phyloP scores from a whole-genome alignment of 2,113 vertebrate genomes.

The Cynoglossus semilaevis region DNA sequence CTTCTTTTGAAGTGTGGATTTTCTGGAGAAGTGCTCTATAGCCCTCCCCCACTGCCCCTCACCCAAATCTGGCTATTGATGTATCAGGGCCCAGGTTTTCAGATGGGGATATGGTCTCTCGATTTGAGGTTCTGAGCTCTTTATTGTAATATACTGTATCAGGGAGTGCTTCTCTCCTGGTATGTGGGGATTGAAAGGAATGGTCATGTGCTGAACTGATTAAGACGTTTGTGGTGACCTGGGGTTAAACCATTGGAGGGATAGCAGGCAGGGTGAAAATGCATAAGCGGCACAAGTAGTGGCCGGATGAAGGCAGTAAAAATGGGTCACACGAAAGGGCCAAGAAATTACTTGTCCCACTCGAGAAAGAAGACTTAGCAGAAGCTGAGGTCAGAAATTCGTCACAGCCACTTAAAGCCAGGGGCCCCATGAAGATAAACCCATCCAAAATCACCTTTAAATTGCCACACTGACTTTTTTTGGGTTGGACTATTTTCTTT shows the following conservation, averaged over 20 bases:
- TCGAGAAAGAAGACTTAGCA: slow-evolving; percentile 48
- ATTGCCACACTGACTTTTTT: slow-evolving; percentile 40
- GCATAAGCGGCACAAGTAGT: slow-evolving; percentile 44
- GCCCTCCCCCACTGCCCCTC: slow-evolving; percentile 38
- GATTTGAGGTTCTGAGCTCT: slow-evolving; percentile 62
- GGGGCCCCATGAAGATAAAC: slow-evolving; percentile 22
- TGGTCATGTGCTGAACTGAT: slow-evolving; percentile 75
- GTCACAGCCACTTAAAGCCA: background rate
- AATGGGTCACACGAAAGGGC: slow-evolving; percentile 46
- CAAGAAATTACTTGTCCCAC: slow-evolving; percentile 33
- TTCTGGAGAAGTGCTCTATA: slow-evolving; percentile 63
- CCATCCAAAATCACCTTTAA: slow-evolving; percentile 38
- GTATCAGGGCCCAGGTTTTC: slow-evolving; percentile 63
- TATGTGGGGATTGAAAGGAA: slow-evolving; percentile 69
- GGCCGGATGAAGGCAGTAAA: slow-evolving; percentile 37
- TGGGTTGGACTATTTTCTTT: slow-evolving; percentile 47
- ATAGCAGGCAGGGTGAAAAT: slow-evolving; percentile 6
- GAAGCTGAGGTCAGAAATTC: slow-evolving; percentile 36
- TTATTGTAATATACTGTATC: slow-evolving; percentile 74
- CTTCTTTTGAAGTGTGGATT: slow-evolving; percentile 73
- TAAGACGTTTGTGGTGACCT: slow-evolving; percentile 69
- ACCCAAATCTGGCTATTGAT: slow-evolving; percentile 71
- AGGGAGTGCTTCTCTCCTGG: slow-evolving; percentile 71
- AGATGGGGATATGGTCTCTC: slow-evolving; percentile 51
- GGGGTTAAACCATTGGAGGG: slow-evolving; percentile 67